Percentiles rank a stretch among this genome's conserved stretches.
Evolutionary conservation across 1,140 invertebrate genomes (phyloP).

Genomic region (Caenorhabditis remanei): DNA sequence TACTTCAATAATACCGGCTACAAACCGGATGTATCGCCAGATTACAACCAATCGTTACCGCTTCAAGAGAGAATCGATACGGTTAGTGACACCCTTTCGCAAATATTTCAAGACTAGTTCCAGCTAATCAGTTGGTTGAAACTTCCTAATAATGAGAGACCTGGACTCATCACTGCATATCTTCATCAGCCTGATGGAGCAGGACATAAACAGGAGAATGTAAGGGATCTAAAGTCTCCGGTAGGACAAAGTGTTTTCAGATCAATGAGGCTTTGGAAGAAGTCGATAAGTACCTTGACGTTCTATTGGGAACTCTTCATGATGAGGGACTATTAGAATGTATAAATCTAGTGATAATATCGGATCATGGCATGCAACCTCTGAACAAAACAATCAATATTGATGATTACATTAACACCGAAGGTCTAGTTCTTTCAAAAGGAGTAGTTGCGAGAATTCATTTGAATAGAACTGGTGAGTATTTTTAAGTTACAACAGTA

Average conservation of each 20-base stretch:
- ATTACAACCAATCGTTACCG: constrained; percentile 59
- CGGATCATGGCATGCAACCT: constrained; percentile 73
- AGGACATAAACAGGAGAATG: constrained; percentile 73
- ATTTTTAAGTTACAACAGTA: not conserved
- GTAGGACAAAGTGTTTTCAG: constrained; percentile 59
- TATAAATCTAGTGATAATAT: constrained; percentile 73
- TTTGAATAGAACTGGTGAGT: constrained; percentile 56
- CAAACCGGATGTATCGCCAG: constrained; percentile 56
- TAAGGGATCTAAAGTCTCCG: not conserved
- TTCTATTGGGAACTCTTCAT: constrained; percentile 68
- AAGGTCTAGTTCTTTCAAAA: constrained; percentile 39
- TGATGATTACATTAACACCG: constrained; percentile 9
- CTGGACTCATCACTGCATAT: constrained; percentile 82
- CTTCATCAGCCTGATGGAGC: constrained; percentile 84
- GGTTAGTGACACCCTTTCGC: constrained; percentile 1
- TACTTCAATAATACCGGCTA: constrained; percentile 58
- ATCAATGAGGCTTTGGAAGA: constrained; percentile 64
- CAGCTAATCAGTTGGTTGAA: constrained; percentile 83
- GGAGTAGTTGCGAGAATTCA: constrained; percentile 62
- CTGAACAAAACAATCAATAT: constrained; percentile 50
- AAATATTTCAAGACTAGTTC: not conserved
- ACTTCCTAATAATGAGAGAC: constrained; percentile 78
- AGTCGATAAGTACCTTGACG: constrained; percentile 68
- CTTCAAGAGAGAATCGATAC: constrained; percentile 55
- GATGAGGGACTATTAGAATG: constrained; percentile 70